Percentiles rank a stretch among this genome's conserved stretches.
These are phyloP conservation scores for Formica exsecta DNA, from an alignment of 1,140 invertebrate genomes.

Conservation along the genomic window DNA sequence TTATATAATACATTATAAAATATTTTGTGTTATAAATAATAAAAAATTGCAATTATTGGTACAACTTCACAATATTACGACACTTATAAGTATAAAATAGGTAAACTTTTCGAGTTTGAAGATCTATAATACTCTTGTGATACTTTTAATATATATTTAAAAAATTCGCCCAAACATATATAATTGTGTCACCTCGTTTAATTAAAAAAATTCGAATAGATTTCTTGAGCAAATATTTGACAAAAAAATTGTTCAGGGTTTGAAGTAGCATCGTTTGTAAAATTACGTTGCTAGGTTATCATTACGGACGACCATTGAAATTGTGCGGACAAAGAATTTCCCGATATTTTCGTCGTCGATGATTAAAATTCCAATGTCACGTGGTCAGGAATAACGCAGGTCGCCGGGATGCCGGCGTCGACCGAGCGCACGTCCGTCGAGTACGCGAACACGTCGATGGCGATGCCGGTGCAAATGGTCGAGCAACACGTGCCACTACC, in stretches of 20 bases:
- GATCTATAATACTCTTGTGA: not conserved
- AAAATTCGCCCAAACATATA: not conserved
- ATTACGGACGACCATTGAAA: slow-evolving; percentile 7
- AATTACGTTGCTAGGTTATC: not conserved
- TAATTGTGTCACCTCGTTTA: not conserved
- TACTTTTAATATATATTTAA: not conserved
- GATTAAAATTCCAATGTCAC: slow-evolving; percentile 59
- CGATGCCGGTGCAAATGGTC: slow-evolving; percentile 80
- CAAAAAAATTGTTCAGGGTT: not conserved
- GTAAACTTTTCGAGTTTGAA: not conserved
- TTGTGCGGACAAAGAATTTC: slow-evolving; percentile 47
- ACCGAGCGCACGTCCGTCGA: slow-evolving; percentile 67
- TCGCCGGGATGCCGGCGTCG: slow-evolving; percentile 59
- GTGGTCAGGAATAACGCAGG: slow-evolving; percentile 78
- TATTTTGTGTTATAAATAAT: not conserved
- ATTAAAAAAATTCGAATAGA: slow-evolving; percentile 3
- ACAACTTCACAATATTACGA: not conserved
- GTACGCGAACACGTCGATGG: slow-evolving; percentile 80
- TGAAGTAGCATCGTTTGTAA: not conserved
- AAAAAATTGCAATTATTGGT: not conserved
- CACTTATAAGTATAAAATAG: not conserved
- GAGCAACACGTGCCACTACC: slow-evolving; percentile 77
- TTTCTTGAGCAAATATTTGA: not conserved
- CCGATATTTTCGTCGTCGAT: slow-evolving; percentile 45
- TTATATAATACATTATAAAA: not conserved